phyloP scores from a whole-genome alignment of 2,888 invertebrate species.

The Sminthurinus aureus region DNA sequence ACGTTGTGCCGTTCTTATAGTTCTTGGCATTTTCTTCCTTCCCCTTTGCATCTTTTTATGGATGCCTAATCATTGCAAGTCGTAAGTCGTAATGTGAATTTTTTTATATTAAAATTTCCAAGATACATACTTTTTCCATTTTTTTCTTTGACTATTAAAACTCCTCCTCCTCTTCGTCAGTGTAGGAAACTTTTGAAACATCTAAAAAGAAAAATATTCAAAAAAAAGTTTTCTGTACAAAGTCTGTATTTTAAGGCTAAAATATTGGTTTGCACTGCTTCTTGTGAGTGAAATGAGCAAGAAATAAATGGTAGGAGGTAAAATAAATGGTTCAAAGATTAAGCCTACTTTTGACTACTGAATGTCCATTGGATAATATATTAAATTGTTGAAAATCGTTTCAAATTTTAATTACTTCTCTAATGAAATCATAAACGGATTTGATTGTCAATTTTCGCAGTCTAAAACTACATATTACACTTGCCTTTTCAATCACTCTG shows the following conservation, averaged over 20 bases:
- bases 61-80: neutral
- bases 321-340: too few species aligned
- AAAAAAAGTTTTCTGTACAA: too few species aligned
- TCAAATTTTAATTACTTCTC: conserved; percentile 14
- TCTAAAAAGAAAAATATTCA: too few species aligned
- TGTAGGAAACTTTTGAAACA: neutral
- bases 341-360: too few species aligned
- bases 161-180: too few species aligned
- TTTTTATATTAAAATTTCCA: neutral
- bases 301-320: neutral
- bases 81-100: conserved; percentile 5
- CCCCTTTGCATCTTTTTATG: neutral
- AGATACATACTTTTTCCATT: neutral
- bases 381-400: neutral
- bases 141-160: neutral
- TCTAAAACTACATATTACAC: neutral
- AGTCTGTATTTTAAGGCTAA: too few species aligned
- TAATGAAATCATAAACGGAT: conserved; percentile 27
- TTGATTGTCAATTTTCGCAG: conserved; percentile 14
- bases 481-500: neutral
- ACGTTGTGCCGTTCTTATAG: neutral
- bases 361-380: too few species aligned
- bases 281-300: neutral
- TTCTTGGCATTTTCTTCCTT: too few species aligned
- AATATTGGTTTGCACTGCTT: too few species aligned